Evolutionary conservation across 2,888 invertebrate genomes (phyloP), one percentile per base, ranked within the genome.

Genomic region (Chouioia cunea): DNA sequence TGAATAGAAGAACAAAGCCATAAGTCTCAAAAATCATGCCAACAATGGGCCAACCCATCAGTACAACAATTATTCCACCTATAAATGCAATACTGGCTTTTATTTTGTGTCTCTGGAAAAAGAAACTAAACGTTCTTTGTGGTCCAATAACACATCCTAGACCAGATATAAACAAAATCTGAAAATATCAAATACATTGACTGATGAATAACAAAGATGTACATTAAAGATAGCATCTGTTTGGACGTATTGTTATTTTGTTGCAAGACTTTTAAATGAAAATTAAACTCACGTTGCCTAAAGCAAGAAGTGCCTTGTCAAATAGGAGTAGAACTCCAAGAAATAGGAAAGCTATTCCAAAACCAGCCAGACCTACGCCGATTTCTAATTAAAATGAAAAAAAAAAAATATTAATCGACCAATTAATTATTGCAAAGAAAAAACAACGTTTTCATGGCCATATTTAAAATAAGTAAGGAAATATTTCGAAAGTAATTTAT

Each of bases 11-110:
- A 73, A 99, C 87, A 86, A 99, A 99, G 76, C 99, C 99, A 87
- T 99, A 99, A 52, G 94, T 91, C 89, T 99, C 99, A 77, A 98
- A 89, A 54, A 96, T 88, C 95, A 99, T 99, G 73, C 99, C 99
- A 68, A 98, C 88, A 77, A 99, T 89, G 0, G 99, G 99, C 93
- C 96, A 99, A 12, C 99, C 99, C 46, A 97, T 85, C 14, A 99
- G 88, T 27, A 99, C 98, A 62, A 98, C 89, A 4, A 92, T 85
- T 77, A 99, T 96, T 1, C 99, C 99, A 15, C 96, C 95, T 81
- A 98, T 93, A 87, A 98, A 98, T 0, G 95, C 92, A 0, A 91
- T 87, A 0, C 96, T 93, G 0, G 95, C 98, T 89, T 94, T 96
- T 63, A 95, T 87, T 89, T 99, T 99, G 85, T 98, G 97, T 76